Conservation (phyloP, 2,113 vertebrate species). For the Mustelus asterias region DNA sequence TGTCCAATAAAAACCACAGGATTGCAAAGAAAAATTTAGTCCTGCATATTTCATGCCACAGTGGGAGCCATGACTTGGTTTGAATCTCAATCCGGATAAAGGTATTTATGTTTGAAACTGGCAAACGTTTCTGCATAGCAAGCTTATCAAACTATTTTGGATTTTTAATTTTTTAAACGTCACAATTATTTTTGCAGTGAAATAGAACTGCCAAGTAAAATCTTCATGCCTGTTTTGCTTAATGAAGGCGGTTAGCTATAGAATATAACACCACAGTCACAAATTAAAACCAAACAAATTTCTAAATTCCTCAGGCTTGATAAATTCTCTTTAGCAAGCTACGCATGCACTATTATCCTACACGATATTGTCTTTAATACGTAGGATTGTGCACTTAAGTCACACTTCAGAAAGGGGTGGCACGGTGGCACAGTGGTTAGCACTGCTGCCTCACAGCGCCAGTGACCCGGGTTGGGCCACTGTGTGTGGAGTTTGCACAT, state of each 20-base stretch:
- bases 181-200: neutral
- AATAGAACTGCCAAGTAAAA: neutral
- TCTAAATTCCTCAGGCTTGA: neutral
- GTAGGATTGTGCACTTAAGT: neutral
- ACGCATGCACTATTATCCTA: neutral
- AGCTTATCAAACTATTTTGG: neutral
- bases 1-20: neutral
- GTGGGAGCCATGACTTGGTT: neutral
- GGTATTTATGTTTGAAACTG: neutral
- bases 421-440: no score
- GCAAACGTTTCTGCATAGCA: neutral
- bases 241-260: neutral
- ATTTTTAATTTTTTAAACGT: neutral
- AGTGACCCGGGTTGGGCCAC: no score
- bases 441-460: no score
- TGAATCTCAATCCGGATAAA: neutral
- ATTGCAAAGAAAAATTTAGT: neutral
- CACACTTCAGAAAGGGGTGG: neutral
- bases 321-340: neutral
- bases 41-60: neutral
- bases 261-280: neutral
- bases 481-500: no score
- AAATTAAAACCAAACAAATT: neutral
- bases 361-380: neutral
- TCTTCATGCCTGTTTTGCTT: neutral